These are phyloP conservation scores for Neosalanx taihuensis DNA, from an alignment of 2,797 vertebrate genomes.

Conservation along the genomic window DNA sequence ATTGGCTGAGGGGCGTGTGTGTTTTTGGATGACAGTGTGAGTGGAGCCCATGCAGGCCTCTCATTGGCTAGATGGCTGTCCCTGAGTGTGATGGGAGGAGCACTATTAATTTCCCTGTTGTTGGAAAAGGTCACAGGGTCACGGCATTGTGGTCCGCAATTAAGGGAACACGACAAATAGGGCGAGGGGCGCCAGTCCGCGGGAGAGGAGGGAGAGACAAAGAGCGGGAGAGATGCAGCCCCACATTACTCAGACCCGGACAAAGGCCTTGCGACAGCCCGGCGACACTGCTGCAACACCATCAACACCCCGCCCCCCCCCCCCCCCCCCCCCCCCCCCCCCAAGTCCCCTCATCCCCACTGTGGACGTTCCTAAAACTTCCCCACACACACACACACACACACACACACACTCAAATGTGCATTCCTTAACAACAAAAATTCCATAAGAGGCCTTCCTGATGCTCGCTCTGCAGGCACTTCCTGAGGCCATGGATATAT, in stretches of 20 bases:
- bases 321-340: conserved; percentile 17
- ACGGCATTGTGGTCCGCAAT: conserved; percentile 67
- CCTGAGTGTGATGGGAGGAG: conserved; percentile 57
- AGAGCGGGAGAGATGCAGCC: conserved; percentile 65
- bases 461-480: conserved; percentile 16
- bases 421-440: conserved; percentile 28
- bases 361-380: not conserved
- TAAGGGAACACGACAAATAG: conserved; percentile 73
- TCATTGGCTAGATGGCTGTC: conserved; percentile 56
- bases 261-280: conserved; percentile 64
- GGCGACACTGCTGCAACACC: conserved; percentile 63
- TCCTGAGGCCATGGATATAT: not conserved
- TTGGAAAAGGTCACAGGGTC: conserved; percentile 65
- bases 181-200: conserved; percentile 58
- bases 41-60: conserved; percentile 34
- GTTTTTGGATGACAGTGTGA: conserved; percentile 20
- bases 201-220: conserved; percentile 65
- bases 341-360: conserved; percentile 9
- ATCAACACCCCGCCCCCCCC: conserved; percentile 22
- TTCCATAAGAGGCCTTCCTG: conserved; percentile 16
- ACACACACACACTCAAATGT: conserved; percentile 16
- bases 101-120: conserved; percentile 70
- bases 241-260: conserved; percentile 68
- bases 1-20: conserved; percentile 37
- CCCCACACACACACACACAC: conserved; percentile 10